Base-by-base conservation (phyloP, 2,113 vertebrate genomes). In the Pyxicephalus adspersus region DNA sequence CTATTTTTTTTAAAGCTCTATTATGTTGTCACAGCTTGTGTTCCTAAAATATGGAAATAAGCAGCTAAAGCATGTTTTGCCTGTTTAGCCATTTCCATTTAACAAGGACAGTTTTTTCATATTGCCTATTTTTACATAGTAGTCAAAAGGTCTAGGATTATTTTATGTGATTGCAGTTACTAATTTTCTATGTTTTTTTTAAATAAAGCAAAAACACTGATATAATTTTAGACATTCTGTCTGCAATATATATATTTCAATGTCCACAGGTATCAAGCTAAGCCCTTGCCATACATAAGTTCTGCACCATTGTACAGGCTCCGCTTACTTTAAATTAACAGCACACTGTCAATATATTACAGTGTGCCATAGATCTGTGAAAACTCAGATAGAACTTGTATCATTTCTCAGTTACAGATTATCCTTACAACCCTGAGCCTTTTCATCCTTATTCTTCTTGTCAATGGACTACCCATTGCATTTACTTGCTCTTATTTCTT, bases 1-100 rank as follows among this genome's bases (percentile, higher is more conserved):
- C 23, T 76, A 50, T 50, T 50, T 31, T 38, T 25, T 76, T 76
- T 76, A 50, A 76, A 63, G 50, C 15, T 2, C 31, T 63, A 76
- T 76, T 76, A 63, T 76, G 34, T 50, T 76, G 58, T 76, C 57
- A 63, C n/a, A 76, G 55, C 34, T 50, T 45, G 73, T 63, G 58
- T 61, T 63, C 57, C 26, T 76, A 58, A 76, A 57, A 55, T 73
- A 55, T 55, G 25, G 70, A 73, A 76, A 63, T 75, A 13, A 61
- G 57, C 72, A 61, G 22, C 29, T 45, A 31, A 75, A 60, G 45
- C 55, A 63, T 63, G 73, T 63, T n/a, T 58, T 76, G 34, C 54
- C 29, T 76, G 34, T 63, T 50, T 63, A 63, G 57, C 5, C 57
- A 76, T 63, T 63, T 19, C n/a, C 16, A 76, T 63, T 61, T 50